Conservation (phyloP, 2,113 vertebrate species). For the Haliaeetus leucogaster region DNA sequence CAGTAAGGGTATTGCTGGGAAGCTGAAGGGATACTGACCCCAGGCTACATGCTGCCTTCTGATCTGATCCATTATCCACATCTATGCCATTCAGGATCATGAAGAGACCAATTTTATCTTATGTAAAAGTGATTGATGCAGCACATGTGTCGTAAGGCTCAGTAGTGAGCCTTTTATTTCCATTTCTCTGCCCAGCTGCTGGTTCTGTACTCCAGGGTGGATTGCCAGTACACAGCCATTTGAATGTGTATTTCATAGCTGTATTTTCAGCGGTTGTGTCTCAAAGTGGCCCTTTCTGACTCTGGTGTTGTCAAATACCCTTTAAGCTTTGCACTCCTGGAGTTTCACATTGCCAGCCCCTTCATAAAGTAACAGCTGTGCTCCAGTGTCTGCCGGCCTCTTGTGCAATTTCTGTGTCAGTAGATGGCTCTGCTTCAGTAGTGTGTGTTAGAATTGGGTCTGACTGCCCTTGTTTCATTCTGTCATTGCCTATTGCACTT, state of each 20-base stretch:
- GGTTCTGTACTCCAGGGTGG: neutral
- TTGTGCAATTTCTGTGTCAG: neutral
- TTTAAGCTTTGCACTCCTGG: neutral
- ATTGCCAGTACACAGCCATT: neutral
- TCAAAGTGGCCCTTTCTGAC: neutral
- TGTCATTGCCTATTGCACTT: neutral
- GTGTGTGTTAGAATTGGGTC: neutral
- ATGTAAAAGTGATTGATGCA: neutral
- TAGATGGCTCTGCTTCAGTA: neutral
- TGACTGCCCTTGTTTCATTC: conserved; percentile 12
- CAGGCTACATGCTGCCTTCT: neutral
- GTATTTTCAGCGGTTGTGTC: neutral
- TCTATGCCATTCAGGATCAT: neutral
- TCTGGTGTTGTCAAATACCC: neutral
- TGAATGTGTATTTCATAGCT: neutral
- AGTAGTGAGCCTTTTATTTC: neutral
- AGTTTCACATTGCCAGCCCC: neutral
- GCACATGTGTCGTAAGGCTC: neutral
- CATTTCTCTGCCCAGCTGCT: neutral
- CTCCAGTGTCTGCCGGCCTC: neutral
- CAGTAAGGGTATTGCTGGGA: neutral
- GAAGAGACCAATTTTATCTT: neutral
- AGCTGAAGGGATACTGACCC: neutral
- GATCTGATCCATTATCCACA: neutral
- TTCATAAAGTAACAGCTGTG: neutral